Evolutionary conservation across 1,140 invertebrate genomes (phyloP).

Genomic region (Manduca sexta): DNA sequence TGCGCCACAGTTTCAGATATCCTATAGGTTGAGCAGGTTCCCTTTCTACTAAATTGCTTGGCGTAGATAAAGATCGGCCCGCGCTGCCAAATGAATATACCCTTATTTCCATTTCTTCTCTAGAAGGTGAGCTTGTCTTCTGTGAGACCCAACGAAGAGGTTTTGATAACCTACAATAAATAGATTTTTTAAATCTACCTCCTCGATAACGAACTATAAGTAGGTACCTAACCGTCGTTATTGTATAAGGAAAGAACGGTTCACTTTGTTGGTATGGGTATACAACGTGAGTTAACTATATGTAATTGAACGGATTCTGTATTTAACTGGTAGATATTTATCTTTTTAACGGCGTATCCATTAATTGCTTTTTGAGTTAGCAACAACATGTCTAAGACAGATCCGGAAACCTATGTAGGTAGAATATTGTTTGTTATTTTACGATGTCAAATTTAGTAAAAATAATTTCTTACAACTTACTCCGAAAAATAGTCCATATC

Average conservation of each 20-base stretch:
- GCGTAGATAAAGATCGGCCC: conserved; percentile 9
- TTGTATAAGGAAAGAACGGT: too few relatives aligned
- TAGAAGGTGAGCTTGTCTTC: conserved; percentile 50
- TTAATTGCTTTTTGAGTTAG: too few relatives aligned
- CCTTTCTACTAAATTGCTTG: conserved; percentile 20
- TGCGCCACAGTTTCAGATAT: conserved; percentile 19
- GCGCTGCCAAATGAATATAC: conserved; percentile 47
- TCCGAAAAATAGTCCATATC: conserved; percentile 64
- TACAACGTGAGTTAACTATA: too few relatives aligned
- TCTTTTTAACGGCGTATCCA: too few relatives aligned
- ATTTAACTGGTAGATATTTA: too few relatives aligned
- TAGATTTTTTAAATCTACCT: not conserved
- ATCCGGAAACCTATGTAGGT: too few relatives aligned
- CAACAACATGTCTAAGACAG: too few relatives aligned
- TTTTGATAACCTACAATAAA: conserved; percentile 44
- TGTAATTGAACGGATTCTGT: too few relatives aligned
- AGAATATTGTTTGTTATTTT: not conserved
- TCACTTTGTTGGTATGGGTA: too few relatives aligned
- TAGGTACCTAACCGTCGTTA: too few relatives aligned
- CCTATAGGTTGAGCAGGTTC: conserved; percentile 30
- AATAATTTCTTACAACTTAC: conserved; percentile 22
- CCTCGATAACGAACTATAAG: too few relatives aligned
- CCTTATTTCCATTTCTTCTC: conserved; percentile 49
- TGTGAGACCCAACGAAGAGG: conserved; percentile 55
- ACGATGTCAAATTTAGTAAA: not conserved